Evolutionary conservation across 1,140 invertebrate species (phyloP), one percentile per base, ranked within the genome.

Genomic region (Littorina saxatilis): DNA sequence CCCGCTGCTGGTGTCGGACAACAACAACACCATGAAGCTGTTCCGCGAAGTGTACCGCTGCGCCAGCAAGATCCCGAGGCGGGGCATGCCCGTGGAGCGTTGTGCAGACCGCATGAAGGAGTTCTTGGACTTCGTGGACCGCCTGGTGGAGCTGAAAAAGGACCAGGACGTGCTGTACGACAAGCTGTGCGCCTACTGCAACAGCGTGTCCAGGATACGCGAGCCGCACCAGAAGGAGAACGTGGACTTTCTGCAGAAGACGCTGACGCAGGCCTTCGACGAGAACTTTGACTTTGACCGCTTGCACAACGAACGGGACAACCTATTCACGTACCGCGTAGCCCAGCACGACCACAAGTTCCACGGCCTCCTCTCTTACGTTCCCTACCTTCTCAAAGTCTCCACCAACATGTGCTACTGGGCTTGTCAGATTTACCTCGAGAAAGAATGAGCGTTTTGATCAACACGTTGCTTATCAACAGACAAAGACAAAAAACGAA

Each of bases 271-370:
- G 20, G 76, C 83, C 11, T 79, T 68, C 43, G 74, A 77, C 0
- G 86, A 89, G 40, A 85, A 88, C 37, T 90, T 82, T 68, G 81
- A 90, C 61, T 90, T 90, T 52, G 85, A 82, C 9, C 47, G 81
- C n/a, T 68, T 89, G 7, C 81, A 85, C 79, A 86, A 90, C 61
- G 84, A 87, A 55, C 63, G 82, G 27, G 84, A 88, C 58, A 90
- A 89, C 80, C 82, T 91, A 55, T 90, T 87, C 58, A 87, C 88
- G 1, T 91, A 91, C 79, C 84, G 82, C 61, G 80, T 90, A 13
- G 83, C 85, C 0, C 61, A 85, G 55, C 82, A 82, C 43, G 88
- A 90, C 58, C 81, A 85, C 55, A 77, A 82, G 27, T 89, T 87
- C 29, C 87, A 90, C 35, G 87, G 89, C 27, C 70, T 91, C 0